Evolutionary conservation across 2,797 vertebrate genomes (phyloP).

Genomic region (Betta splendens): DNA sequence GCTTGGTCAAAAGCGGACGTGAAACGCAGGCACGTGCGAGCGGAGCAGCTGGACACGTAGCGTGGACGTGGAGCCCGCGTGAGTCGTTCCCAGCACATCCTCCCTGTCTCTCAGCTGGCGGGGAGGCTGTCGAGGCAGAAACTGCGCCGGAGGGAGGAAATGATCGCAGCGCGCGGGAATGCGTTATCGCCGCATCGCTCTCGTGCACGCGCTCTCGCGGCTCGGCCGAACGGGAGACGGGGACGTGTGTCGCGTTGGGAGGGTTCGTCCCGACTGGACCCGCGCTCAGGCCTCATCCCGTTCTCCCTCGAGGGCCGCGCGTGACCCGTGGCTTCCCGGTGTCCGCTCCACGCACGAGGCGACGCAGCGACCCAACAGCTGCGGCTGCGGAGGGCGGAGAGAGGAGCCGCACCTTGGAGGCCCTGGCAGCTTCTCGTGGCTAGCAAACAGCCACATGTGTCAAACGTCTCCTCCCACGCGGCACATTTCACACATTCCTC

Average conservation of each 20-base stretch:
- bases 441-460: conserved; percentile 71
- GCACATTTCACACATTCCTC: conserved; percentile 78
- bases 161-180: conserved; percentile 77
- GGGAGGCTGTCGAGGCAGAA: conserved; percentile 64
- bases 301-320: conserved; percentile 12
- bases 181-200: conserved; percentile 73
- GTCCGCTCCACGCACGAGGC: conserved; percentile 40
- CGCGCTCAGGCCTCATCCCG: conserved; percentile 31
- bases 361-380: conserved; percentile 62
- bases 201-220: conserved; percentile 52
- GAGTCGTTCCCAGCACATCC: conserved; percentile 62
- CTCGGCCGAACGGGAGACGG: conserved; percentile 50
- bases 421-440: conserved; percentile 71
- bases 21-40: not conserved
- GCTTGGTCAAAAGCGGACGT: too few relatives aligned
- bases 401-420: conserved; percentile 73
- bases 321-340: conserved; percentile 19
- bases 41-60: not conserved
- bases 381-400: conserved; percentile 52
- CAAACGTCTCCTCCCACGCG: conserved; percentile 73
- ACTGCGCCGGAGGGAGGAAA: conserved; percentile 70
- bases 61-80: too few relatives aligned
- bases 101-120: conserved; percentile 64
- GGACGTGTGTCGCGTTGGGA: conserved; percentile 46
- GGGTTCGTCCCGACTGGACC: conserved; percentile 44